A percentile compares a stretch with the other conserved stretches of the same genome.
phyloP scores from a whole-genome alignment of 35 echinoderm and acorn worm species.

The Heliocidaris tuberculata region DNA sequence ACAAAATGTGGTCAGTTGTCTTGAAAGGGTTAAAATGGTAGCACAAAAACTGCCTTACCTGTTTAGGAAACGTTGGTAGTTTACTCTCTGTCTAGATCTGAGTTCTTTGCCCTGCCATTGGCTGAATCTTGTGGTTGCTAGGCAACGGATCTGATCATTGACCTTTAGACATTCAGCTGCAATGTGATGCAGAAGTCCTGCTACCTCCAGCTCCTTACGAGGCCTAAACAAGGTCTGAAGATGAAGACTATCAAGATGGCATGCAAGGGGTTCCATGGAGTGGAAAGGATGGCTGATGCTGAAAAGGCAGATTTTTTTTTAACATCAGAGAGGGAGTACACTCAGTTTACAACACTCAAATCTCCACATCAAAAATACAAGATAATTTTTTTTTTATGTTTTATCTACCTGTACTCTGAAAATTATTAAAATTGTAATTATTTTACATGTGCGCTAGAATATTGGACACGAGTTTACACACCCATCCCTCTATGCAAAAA shows the following conservation, averaged over 20 bases:
- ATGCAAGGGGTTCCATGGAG: neutral
- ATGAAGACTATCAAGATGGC: neutral
- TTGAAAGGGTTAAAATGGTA: too few species aligned
- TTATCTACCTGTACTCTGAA: too few species aligned
- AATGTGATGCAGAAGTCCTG: slow-evolving; percentile 66
- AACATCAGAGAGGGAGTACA: neutral
- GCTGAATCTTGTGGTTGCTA: slow-evolving; percentile 57
- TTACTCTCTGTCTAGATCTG: slow-evolving; percentile 84
- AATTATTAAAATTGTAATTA: too few species aligned
- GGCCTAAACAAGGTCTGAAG: slow-evolving; percentile 69
- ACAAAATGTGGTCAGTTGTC: too few species aligned
- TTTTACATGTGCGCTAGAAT: too few species aligned
- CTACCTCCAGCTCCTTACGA: slow-evolving; percentile 68
- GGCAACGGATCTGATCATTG: slow-evolving; percentile 53
- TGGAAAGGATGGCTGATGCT: slow-evolving; percentile 28
- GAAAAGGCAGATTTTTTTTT: neutral
- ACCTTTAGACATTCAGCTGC: slow-evolving; percentile 40
- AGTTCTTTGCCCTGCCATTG: slow-evolving; percentile 73
- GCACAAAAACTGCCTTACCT: slow-evolving; percentile 49
- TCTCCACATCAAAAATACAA: too few species aligned
- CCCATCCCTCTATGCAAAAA: too few species aligned
- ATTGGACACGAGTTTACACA: too few species aligned
- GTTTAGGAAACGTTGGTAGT: slow-evolving; percentile 74
- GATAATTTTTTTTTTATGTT: too few species aligned
- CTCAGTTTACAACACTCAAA: neutral